phyloP scores from a whole-genome alignment of 2,797 vertebrate species.

The Pyrocephalus nanus region DNA sequence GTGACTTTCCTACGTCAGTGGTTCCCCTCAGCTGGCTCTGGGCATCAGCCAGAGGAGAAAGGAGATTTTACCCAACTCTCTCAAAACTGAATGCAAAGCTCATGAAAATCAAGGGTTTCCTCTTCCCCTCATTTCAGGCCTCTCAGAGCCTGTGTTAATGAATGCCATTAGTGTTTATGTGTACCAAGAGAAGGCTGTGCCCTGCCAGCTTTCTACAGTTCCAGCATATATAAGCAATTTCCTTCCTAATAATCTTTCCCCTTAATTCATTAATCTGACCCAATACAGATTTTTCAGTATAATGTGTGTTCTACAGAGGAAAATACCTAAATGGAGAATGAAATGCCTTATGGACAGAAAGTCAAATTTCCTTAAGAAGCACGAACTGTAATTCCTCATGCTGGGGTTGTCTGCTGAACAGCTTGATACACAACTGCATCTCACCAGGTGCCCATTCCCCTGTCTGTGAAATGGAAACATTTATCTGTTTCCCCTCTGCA shows the following conservation, averaged over 20 bases:
- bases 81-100: neutral
- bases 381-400: neutral
- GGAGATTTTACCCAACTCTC: neutral
- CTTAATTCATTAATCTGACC: neutral
- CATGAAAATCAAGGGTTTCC: neutral
- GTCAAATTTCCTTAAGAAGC: neutral
- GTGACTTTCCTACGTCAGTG: fast-evolving
- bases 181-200: neutral
- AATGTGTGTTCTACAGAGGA: neutral
- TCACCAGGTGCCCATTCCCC: neutral
- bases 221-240: neutral
- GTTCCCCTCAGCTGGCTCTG: neutral
- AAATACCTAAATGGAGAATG: neutral
- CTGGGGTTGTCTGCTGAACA: neutral
- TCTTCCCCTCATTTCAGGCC: neutral
- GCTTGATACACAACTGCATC: neutral
- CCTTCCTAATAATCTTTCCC: neutral
- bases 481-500: neutral
- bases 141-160: neutral
- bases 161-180: neutral
- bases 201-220: neutral
- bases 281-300: neutral
- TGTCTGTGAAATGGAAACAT: neutral
- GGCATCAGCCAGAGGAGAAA: neutral
- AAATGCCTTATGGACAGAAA: neutral